A percentile compares a stretch with the other conserved stretches of the same genome.
Evolutionary conservation across 92 coral and sea anemone genomes (phyloP).

Genomic region (Porites lobata): DNA sequence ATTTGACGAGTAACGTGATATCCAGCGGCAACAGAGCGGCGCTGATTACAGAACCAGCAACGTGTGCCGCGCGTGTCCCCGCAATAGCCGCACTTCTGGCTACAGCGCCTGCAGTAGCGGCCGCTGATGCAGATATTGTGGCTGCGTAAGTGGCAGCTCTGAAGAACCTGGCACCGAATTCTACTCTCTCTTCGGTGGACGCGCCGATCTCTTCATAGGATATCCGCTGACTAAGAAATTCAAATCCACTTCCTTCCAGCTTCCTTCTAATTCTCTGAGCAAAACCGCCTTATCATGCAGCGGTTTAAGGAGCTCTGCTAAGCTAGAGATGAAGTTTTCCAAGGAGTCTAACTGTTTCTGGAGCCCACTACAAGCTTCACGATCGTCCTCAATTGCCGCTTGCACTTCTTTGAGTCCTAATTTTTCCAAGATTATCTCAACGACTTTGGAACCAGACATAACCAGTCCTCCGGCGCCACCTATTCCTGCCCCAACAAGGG

Average conservation of each 20-base stretch:
- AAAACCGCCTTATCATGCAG: conserved; percentile 38
- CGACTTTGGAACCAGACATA: conserved; percentile 50
- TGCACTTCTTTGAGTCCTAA: conserved; percentile 52
- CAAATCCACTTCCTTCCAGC: conserved; percentile 40
- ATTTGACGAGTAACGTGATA: conserved; percentile 33
- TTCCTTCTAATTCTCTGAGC: conserved; percentile 48
- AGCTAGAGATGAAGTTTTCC: conserved; percentile 10
- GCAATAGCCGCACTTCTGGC: conserved; percentile 36
- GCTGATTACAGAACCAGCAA: conserved; percentile 38
- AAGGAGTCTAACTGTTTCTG: conserved; percentile 14
- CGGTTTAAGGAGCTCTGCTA: conserved; percentile 33
- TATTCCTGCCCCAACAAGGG: conserved; percentile 69
- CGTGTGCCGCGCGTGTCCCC: conserved; percentile 39
- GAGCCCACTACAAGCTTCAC: conserved; percentile 25
- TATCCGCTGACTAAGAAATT: conserved; percentile 9
- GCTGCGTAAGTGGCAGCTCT: conserved; percentile 14
- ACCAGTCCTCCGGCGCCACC: conserved; percentile 75
- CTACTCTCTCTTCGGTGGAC: conserved; percentile 49
- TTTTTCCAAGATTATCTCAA: conserved; percentile 44
- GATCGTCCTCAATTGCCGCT: conserved; percentile 49
- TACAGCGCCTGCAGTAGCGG: conserved; percentile 44
- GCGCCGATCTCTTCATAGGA: conserved; percentile 2
- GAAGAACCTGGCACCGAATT: conserved; percentile 50
- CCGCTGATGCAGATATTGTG: conserved; percentile 43
- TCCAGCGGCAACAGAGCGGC: conserved; percentile 54